Evolutionary conservation across 2,888 invertebrate genomes (phyloP), one percentile per base, ranked within the genome.

Genomic region (Oscheius onirici): DNA sequence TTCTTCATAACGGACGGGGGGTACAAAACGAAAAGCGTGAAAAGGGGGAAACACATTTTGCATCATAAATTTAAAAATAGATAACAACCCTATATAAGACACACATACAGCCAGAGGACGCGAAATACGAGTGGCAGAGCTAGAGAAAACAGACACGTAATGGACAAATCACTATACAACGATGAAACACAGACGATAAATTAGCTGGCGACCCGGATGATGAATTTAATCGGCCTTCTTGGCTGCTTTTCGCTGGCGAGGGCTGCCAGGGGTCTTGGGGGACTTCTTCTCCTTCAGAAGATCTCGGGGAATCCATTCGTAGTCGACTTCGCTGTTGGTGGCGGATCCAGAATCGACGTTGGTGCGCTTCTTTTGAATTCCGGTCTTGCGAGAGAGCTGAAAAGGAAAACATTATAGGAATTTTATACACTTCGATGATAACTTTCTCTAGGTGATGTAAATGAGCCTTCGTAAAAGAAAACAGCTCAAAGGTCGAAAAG

Each of bases 221-320:
- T 34, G 34, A 34, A 34, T 72, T 76, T 82, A 82, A 24, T 81
- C 79, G 52, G 83, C 78, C 76, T 84, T 83, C 79, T 77, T 78
- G 51, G 75, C 74, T 41, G 76, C 73, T 67, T 79, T 84, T 41
- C 80, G 76, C 17, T 81, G 80, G 57, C 75, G 74, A 54, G 84
- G 83, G n/a, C 81, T 78, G 49, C 74, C 82, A 46, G 81, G 76
- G 10, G 58, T 58, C 51, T 80, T 82, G 55, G 85, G 85, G 13
- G 85, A 78, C 52, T 72, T 80, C 71, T 80, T 80, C 61, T 80
- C 80, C 66, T 81, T 80, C 46, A 85, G 73, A 58, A 80, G 68
- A 89, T 95, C 94, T 87, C 93, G 93, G 49, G 99, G 97, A 87
- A 99, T 91, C 99, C 99, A 99, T 84, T 99, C 97, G 87, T 94